Base-by-base conservation (phyloP, 1,140 invertebrate species). In the Mylabris phalerata region DNA sequence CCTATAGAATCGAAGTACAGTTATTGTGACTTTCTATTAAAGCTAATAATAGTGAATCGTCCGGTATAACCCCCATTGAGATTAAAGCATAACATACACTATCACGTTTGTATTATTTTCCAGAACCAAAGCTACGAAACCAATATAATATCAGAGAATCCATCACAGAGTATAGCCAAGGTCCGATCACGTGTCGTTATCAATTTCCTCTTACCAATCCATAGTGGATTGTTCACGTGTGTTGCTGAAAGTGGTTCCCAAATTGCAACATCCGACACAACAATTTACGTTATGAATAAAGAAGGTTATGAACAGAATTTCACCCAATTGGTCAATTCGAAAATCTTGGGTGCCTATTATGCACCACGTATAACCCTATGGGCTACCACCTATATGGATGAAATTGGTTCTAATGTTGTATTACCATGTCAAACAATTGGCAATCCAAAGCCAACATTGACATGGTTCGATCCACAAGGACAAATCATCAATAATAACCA, bases 361-460 rank as follows among this genome's bases (percentile, higher is more conserved):
- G 77, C 75, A 48, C 80, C 82, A 0, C 72, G 79, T 10, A 82
- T 84, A 58, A 77, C 79, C 0, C 72, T 75, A 4, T 79, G 70
- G 65, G 79, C 82, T 61, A 73, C 73, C 42, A 73, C 75, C 7
- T 71, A 81, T 54, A 71, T 84, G 62, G 80, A 83, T 59, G 68
- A 76, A 51, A 77, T 80, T 42, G 70, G 86, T 3, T 82, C 77
- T 9, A 81, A 80, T 50, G 77, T 89, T 0, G 73, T 85, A 44
- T 72, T 93, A 24, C 85, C 85, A 3, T 93, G 91, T 71, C 78
- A 83, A 44, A 82, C 82, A 0, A 73, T 77, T 43, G 88, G 88
- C 13, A 75, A 75, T 24, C 85, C 86, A 0, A 73, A 75, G 47
- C 82, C 88, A 0, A 77, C 78, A 57, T 72, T 88, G 5, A 80